Evolutionary conservation across 2,113 vertebrate genomes (phyloP).

Genomic region (Crocuta crocuta): DNA sequence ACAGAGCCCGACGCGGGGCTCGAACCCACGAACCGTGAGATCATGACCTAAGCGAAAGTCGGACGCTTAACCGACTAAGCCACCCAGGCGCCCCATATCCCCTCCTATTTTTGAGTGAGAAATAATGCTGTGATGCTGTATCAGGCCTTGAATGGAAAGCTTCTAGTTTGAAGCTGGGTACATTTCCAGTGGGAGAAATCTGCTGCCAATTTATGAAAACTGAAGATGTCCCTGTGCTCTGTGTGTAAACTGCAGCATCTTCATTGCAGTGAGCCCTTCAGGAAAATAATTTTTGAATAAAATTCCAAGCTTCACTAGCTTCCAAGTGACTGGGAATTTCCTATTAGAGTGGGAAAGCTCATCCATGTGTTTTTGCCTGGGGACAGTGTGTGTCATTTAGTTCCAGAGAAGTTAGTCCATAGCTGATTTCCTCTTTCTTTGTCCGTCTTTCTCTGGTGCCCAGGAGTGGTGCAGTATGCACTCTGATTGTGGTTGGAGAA

Average conservation of each 20-base stretch:
- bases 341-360: slow-evolving; percentile 22
- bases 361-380: slow-evolving; percentile 41
- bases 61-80: too few species aligned
- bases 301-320: slow-evolving; percentile 28
- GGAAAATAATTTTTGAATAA: slow-evolving; percentile 59
- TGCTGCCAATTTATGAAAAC: slow-evolving; percentile 9
- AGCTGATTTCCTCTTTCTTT: slow-evolving; percentile 19
- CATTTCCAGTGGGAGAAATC: neutral
- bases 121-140: neutral
- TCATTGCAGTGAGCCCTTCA: slow-evolving; percentile 12
- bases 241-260: neutral
- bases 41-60: too few species aligned
- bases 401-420: slow-evolving; percentile 19
- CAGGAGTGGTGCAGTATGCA: neutral
- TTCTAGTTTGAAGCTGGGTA: neutral
- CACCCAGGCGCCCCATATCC: neutral
- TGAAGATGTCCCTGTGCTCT: neutral
- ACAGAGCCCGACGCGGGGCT: too few species aligned
- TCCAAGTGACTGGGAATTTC: slow-evolving; percentile 48
- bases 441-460: slow-evolving; percentile 14
- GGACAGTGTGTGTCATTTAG: neutral
- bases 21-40: too few species aligned
- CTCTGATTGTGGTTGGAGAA: slow-evolving; percentile 20
- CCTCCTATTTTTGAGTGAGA: neutral
- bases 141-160: slow-evolving; percentile 39